phyloP scores from a whole-genome alignment of 2,113 vertebrate genomes.

The Triplophysa rosa region DNA sequence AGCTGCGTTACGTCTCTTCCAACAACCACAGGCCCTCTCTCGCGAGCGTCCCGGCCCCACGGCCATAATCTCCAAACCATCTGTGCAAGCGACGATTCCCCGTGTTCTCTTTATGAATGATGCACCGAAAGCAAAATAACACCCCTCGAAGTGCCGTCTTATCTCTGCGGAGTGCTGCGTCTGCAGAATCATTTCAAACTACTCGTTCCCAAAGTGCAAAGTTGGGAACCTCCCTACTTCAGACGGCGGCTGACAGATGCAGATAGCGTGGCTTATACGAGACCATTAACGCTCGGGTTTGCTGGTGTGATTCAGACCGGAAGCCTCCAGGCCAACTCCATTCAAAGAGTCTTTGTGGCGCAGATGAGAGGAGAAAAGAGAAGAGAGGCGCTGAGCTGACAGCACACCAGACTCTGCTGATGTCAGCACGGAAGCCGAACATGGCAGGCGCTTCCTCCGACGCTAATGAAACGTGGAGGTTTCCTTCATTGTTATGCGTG shows the following conservation, averaged over 20 bases:
- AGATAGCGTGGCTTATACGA: constrained; percentile 33
- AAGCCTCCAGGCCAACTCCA: constrained; percentile 19
- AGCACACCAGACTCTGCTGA: constrained; percentile 35
- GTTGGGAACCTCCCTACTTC: constrained; percentile 2
- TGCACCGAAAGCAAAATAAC: constrained; percentile 5
- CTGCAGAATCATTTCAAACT: background rate
- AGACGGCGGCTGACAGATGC: constrained; percentile 28
- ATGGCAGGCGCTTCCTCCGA: constrained; percentile 27
- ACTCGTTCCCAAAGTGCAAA: background rate
- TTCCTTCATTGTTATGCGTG: constrained; percentile 31
- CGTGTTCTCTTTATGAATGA: constrained; percentile 16
- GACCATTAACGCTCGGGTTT: constrained; percentile 30
- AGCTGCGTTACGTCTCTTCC: background rate
- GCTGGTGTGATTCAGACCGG: constrained; percentile 29
- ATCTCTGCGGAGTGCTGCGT: background rate
- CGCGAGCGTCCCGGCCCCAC: background rate
- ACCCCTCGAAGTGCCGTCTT: background rate
- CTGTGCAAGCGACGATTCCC: background rate
- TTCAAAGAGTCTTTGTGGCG: constrained; percentile 45
- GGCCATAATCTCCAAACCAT: background rate
- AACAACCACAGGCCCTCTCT: background rate
- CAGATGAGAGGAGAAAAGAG: constrained; percentile 14
- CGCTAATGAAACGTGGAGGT: constrained; percentile 44
- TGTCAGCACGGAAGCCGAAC: constrained; percentile 34
- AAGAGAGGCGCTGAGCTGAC: constrained; percentile 7